Conservation (phyloP, 2,113 vertebrate genomes). For the Pygoscelis adeliae region DNA sequence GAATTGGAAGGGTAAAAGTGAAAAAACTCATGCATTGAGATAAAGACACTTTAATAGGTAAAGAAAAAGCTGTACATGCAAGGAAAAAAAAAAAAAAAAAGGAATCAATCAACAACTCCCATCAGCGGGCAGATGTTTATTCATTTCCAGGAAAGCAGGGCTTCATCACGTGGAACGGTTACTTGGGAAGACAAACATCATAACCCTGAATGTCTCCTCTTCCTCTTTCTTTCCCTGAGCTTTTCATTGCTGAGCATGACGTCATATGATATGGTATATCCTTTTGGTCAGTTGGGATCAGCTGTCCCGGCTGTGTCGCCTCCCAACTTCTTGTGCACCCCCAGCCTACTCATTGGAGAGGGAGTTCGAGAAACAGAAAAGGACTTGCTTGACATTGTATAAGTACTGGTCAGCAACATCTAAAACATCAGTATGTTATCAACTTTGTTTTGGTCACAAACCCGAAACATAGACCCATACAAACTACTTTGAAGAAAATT, state of each 20-base stretch:
- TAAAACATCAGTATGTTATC: background rate
- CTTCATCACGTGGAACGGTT: rapidly evolving
- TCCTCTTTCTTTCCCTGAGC: background rate
- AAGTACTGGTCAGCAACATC: background rate
- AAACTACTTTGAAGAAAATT: background rate
- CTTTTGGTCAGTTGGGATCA: background rate
- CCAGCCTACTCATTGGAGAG: rapidly evolving
- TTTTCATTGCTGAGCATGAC: background rate
- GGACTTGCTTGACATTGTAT: background rate
- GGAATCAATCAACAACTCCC: no score
- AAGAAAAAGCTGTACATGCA: background rate
- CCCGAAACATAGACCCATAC: background rate
- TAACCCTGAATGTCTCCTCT: background rate
- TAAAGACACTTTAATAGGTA: background rate
- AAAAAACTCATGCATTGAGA: background rate
- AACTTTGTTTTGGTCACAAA: background rate
- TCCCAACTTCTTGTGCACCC: rapidly evolving
- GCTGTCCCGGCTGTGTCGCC: rapidly evolving
- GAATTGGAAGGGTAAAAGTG: background rate
- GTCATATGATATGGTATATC: background rate
- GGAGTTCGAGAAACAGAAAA: background rate
- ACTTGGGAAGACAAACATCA: background rate
- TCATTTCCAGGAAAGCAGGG: background rate
- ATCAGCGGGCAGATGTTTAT: background rate
- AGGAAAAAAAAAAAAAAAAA: rapidly evolving